Conservation (phyloP, 2,113 vertebrate genomes). For the Platysteira castanea region DNA sequence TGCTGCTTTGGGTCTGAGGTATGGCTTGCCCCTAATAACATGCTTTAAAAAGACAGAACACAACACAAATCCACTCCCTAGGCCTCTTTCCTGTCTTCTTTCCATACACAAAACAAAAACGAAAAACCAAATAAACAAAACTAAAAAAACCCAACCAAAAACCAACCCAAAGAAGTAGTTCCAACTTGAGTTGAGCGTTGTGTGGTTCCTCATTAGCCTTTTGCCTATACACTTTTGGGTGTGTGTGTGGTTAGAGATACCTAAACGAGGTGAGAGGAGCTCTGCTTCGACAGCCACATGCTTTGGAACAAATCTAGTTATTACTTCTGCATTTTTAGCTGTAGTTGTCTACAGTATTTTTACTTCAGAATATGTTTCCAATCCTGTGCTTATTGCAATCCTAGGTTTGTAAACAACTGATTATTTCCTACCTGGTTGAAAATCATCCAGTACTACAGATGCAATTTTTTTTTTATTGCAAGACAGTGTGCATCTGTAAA, state of each 20-base stretch:
- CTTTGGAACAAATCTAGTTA: neutral
- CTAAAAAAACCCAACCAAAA: neutral
- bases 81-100: neutral
- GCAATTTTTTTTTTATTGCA: neutral
- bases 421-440: neutral
- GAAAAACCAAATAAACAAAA: neutral
- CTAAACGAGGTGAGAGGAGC: neutral
- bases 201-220: neutral
- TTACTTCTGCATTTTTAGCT: neutral
- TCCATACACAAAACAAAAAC: neutral
- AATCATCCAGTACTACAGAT: neutral
- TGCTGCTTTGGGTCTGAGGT: neutral
- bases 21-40: neutral
- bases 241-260: neutral
- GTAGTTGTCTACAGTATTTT: neutral
- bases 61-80: neutral
- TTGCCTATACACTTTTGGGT: fast-evolving
- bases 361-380: neutral
- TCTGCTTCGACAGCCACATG: neutral
- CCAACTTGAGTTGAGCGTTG: neutral
- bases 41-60: neutral
- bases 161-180: neutral
- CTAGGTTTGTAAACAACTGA: neutral
- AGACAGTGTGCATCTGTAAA: neutral
- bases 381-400: neutral